These are phyloP conservation scores for Melieria picta DNA, from an alignment of 2,888 invertebrate species.

Conservation along the genomic window DNA sequence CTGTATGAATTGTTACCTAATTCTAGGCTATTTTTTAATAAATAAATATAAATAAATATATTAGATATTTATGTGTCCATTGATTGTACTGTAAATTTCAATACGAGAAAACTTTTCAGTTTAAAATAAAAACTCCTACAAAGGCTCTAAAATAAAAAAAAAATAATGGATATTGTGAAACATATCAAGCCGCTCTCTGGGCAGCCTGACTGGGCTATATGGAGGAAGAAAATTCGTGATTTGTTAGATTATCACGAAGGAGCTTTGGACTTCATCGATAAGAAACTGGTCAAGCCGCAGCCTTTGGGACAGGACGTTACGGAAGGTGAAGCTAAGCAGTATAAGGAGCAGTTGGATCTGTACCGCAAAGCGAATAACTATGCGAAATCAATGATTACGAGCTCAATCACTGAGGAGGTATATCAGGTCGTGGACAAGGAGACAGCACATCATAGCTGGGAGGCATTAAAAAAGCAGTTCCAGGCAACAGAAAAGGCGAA, in stretches of 20 bases:
- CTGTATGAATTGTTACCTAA: no score
- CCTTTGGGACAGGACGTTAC: constrained; percentile 32
- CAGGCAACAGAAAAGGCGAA: constrained; percentile 49
- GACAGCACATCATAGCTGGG: constrained; percentile 52
- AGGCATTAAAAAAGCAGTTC: constrained; percentile 46
- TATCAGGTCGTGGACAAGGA: constrained; percentile 57
- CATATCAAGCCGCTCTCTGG: constrained; percentile 8
- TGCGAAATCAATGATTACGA: constrained; percentile 55
- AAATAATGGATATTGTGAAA: no score
- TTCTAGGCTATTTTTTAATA: no score
- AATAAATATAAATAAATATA: no score
- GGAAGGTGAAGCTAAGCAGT: constrained; percentile 34
- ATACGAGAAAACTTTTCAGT: no score
- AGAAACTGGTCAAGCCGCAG: constrained; percentile 34
- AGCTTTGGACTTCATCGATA: constrained; percentile 29
- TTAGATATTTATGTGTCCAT: no score
- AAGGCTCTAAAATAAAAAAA: no score
- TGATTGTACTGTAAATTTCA: no score
- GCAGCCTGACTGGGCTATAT: constrained; percentile 12
- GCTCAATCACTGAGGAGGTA: constrained; percentile 51
- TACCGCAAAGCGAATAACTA: constrained; percentile 56
- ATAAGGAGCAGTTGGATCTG: constrained; percentile 41
- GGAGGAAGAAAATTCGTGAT: constrained; percentile 35
- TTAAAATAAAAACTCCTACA: no score
- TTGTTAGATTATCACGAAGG: constrained; percentile 38